These are phyloP conservation scores for Lydus trimaculatus DNA, from an alignment of 2,888 invertebrate species.

Conservation along the genomic window DNA sequence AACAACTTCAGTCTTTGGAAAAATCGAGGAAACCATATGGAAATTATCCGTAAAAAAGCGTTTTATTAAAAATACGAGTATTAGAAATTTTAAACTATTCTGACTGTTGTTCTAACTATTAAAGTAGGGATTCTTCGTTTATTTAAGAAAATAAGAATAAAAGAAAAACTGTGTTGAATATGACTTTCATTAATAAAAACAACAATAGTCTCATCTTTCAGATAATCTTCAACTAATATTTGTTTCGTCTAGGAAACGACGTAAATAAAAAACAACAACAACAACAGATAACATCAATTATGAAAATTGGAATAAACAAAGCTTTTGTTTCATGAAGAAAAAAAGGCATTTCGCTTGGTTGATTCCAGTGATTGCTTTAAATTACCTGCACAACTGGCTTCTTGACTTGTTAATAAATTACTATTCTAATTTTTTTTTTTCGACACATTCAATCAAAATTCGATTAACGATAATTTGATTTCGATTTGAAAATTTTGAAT, in stretches of 20 bases:
- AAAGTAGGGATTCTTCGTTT: not conserved
- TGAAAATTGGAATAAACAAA: constrained; percentile 6
- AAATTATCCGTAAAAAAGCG: not conserved
- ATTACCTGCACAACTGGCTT: not conserved
- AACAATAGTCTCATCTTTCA: not conserved
- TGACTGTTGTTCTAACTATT: not conserved
- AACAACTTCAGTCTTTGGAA: not conserved
- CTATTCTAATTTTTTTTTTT: not conserved
- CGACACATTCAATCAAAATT: not conserved
- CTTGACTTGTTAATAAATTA: not conserved
- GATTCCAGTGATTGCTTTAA: not conserved
- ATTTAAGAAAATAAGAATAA: not conserved
- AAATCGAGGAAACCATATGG: not conserved
- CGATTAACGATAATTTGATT: not conserved
- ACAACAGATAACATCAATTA: constrained; percentile 6
- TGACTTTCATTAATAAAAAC: not conserved
- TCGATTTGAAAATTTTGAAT: too few species aligned
- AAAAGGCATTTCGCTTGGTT: constrained; percentile 4
- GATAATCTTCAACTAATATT: not conserved
- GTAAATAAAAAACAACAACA: not conserved
- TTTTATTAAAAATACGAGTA: not conserved
- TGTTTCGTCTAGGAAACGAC: not conserved
- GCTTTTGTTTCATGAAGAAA: constrained; percentile 1
- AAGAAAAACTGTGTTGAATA: not conserved
- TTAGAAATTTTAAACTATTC: not conserved